Percentiles rank a stretch among this genome's conserved stretches.
phyloP scores from a whole-genome alignment of 2,888 invertebrate genomes.

The Patella caerulea region DNA sequence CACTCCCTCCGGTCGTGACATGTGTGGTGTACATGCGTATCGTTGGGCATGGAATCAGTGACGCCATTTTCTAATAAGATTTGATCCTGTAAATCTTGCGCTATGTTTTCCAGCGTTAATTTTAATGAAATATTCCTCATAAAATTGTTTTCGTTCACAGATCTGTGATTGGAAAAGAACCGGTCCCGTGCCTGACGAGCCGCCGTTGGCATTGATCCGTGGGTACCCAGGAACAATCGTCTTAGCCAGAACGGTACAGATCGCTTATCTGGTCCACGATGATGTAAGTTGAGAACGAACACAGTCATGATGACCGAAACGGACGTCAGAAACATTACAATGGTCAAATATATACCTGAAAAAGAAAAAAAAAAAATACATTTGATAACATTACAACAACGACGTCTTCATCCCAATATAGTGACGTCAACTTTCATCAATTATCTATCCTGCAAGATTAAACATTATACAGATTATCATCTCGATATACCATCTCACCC shows the following conservation, averaged over 20 bases:
- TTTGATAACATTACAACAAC: too few species aligned
- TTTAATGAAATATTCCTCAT: slow-evolving; percentile 66
- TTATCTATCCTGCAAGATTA: too few species aligned
- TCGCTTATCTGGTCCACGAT: slow-evolving; percentile 73
- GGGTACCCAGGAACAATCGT: slow-evolving; percentile 55
- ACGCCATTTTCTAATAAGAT: slow-evolving; percentile 51
- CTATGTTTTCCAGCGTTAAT: slow-evolving; percentile 69
- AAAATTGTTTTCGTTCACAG: slow-evolving; percentile 44
- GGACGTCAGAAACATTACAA: slow-evolving; percentile 76
- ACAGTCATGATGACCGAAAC: slow-evolving; percentile 75
- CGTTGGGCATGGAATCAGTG: slow-evolving; percentile 19
- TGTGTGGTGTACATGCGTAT: slow-evolving; percentile 20
- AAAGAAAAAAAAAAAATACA: slow-evolving; percentile 14
- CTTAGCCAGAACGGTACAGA: slow-evolving; percentile 73
- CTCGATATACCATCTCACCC: too few species aligned
- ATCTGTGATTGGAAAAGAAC: slow-evolving; percentile 12
- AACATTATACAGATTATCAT: too few species aligned
- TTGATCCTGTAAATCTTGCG: slow-evolving; percentile 68
- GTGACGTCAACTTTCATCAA: too few species aligned
- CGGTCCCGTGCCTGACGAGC: not conserved
- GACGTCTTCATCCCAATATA: too few species aligned
- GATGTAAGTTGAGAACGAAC: slow-evolving; percentile 76
- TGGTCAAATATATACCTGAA: slow-evolving; percentile 75
- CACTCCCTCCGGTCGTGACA: slow-evolving; percentile 2
- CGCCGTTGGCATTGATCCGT: slow-evolving; percentile 1